Evolutionary conservation across 2,797 vertebrate genomes (phyloP).

Genomic region (Micrastur ruficollis): DNA sequence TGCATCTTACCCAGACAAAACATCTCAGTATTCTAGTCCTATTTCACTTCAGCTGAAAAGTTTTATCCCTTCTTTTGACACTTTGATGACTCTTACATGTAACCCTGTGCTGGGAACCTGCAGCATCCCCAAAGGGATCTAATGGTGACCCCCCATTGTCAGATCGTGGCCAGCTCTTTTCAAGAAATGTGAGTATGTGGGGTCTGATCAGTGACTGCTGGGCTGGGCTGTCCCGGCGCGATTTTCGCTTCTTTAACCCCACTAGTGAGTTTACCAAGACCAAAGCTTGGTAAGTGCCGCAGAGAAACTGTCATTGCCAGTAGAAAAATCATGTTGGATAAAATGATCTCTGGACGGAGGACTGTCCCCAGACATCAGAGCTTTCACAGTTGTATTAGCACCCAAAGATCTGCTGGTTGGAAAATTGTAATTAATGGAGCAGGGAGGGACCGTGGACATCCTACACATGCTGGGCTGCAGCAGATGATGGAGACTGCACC

Average conservation of each 20-base stretch:
- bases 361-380: neutral
- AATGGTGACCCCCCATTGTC: neutral
- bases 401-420: neutral
- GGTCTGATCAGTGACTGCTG: accelerated
- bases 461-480: neutral
- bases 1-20: neutral
- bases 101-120: neutral
- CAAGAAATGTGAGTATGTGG: too few species aligned
- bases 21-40: neutral
- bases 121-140: neutral
- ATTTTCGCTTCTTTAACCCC: neutral
- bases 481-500: accelerated
- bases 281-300: neutral
- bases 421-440: neutral
- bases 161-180: accelerated
- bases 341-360: neutral
- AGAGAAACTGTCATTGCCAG: neutral
- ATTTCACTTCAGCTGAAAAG: neutral
- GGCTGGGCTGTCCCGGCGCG: too few species aligned
- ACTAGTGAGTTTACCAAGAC: neutral
- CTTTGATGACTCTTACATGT: neutral
- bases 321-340: accelerated
- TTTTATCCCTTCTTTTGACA: neutral
- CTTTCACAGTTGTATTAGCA: neutral
- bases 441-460: neutral